phyloP scores from a whole-genome alignment of 53 echinoderm and acorn worm genomes.

The Antedon mediterranea region DNA sequence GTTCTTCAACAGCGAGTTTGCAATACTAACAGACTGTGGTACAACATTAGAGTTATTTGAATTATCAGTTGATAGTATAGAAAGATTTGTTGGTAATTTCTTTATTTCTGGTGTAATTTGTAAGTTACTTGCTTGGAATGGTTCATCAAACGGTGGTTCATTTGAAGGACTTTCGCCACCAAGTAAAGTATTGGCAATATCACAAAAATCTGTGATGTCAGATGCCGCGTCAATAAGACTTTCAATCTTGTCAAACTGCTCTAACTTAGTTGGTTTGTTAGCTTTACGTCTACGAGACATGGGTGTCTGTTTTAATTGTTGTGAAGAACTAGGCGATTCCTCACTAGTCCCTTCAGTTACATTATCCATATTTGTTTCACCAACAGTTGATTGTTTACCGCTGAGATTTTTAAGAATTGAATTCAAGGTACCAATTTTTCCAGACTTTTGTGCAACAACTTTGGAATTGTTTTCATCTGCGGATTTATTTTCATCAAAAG shows the following conservation, averaged over 20 bases:
- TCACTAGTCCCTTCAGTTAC: neutral
- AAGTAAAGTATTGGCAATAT: constrained; percentile 57
- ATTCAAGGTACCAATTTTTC: neutral
- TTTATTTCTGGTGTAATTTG: neutral
- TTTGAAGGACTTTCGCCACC: constrained; percentile 15
- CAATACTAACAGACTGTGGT: neutral
- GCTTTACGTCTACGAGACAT: neutral
- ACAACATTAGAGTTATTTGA: neutral
- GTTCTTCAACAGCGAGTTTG: neutral
- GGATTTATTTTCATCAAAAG: neutral
- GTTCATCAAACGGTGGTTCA: neutral
- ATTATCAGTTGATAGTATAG: neutral
- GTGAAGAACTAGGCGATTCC: neutral
- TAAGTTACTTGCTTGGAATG: neutral
- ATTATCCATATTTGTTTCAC: neutral
- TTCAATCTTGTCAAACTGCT: constrained; percentile 19
- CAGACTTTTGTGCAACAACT: neutral
- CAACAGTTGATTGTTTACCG: neutral
- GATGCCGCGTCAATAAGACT: constrained; percentile 81
- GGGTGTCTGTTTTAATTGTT: neutral
- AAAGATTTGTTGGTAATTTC: neutral
- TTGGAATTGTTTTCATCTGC: neutral
- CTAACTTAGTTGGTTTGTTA: neutral
- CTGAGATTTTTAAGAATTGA: neutral
- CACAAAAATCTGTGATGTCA: constrained; percentile 82